Base-by-base conservation (phyloP, 2,113 vertebrate species). In the Helogale parvula region DNA sequence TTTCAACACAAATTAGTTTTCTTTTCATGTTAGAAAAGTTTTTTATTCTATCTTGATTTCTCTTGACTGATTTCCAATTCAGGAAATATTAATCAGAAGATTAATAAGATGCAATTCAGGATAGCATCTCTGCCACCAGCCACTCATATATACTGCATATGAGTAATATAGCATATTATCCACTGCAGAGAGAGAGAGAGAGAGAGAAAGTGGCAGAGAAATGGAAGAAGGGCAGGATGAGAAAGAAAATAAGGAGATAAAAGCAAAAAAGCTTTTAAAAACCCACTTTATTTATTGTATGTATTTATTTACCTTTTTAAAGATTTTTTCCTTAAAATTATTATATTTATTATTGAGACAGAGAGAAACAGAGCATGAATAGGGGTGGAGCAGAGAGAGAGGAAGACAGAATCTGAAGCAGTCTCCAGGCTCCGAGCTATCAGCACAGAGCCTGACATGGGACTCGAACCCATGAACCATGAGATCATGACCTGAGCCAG, bases 1-100 rank as follows among this genome's bases (percentile, higher is more conserved):
- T 96, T 97, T 88, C n/a, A 94, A 71, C 54, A 94, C 12, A 71
- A 95, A 84, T 95, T 68, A 69, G 57, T 92, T 94, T 90, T 80
- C 45, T 84, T 82, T 93, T 83, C 52, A 74, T 94, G 79, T 90
- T 54, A 96, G 79, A 77, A 68, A 87, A 52, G 35, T 8, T 92
- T 88, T 92, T 72, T 17, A 74, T 88, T 93, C 6, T 74, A 5
- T 3, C 80, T 92, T 93, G 87, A 92, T 77, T 79, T 97, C 16
- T 68, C 88, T 71, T 33, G 47, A 23, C 25, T 79, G 9, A 45
- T 68, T 79, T 87, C 45, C 16, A 54, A 79, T 66, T 93, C 65
- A 68, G 7, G n/a, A 5, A n/a, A n/a, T n/a, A n/a, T n/a, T n/a
- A n/a, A n/a, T n/a, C n/a, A n/a, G n/a, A n/a, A n/a, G n/a, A n/a